These are phyloP conservation scores for Sylvilagus floridanus DNA, from an alignment of 2,797 vertebrate species.

Conservation along the genomic window DNA sequence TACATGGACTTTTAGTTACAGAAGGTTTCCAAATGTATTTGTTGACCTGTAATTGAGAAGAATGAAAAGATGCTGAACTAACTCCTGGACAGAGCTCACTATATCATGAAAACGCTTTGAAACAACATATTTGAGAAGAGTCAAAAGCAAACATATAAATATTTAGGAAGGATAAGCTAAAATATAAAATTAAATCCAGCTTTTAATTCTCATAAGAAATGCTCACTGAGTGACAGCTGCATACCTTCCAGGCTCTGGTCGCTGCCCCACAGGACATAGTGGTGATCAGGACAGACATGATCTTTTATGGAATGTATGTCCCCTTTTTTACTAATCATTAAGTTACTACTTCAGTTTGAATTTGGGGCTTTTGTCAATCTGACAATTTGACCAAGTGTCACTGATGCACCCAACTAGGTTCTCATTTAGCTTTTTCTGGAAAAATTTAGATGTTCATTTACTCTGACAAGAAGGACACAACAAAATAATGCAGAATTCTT, in stretches of 20 bases:
- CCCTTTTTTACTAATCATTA: neutral
- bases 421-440: neutral
- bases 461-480: neutral
- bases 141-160: neutral
- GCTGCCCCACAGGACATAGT: neutral
- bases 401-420: neutral
- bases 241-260: neutral
- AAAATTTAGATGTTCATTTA: neutral
- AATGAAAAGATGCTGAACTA: neutral
- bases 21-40: slow-evolving; percentile 37
- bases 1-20: neutral
- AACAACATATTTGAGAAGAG: neutral
- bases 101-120: neutral
- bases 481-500: neutral
- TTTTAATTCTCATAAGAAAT: slow-evolving; percentile 10
- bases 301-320: neutral
- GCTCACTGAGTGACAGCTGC: neutral
- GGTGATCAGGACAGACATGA: neutral
- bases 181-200: neutral
- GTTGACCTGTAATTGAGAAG: neutral
- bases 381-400: neutral
- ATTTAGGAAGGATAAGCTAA: neutral
- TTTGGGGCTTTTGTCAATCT: neutral
- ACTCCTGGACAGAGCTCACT: neutral
- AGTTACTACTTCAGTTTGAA: neutral